Base-by-base conservation (phyloP, 1,140 invertebrate species). In the Drosophila jambulina region DNA sequence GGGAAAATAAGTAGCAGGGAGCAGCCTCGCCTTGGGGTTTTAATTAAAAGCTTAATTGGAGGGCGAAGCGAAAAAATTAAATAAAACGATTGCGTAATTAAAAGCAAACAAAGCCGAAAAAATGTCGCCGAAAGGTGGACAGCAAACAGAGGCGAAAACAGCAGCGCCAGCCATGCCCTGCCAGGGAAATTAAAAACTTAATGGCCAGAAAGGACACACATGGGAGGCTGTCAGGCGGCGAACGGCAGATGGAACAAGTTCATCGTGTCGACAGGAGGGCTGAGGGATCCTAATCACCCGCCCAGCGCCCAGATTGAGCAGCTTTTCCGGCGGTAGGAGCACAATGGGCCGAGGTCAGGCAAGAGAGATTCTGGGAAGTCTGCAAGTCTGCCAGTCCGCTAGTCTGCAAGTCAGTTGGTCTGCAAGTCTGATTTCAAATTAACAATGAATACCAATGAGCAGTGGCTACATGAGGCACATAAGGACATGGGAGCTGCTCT, bases 21-120 rank as follows among this genome's bases (percentile, higher is more conserved):
- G 17, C 10, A 17, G 21, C 43, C 7, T 2, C 13, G 27, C 36
- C 21, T 69, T 34, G 48, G 21, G 54, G 25, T 70, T 82, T 85
- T 78, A 85, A 85, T 84, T 85, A 86, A 85, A 85, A 78, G 68
- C 82, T 84, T 84, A 85, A 81, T 85, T 81, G 78, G 68, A 49
- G 49, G 62, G 40, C 68, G 64, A 61, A 32, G n/a, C 48, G 43
- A 67, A 64, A 78, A 82, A 79, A 79, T 83, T 75, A 75, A 82
- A 79, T 83, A 75, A 79, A 79, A 75, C 60, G 70, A 79, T 82
- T 56, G 75, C 82, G 82, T 85, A 85, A 85, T 85, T 86, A 86
- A 85, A 86, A 86, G 79, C 70, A 86, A 82, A 86, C 82, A 85
- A 48, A 25, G 51, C 60, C 42, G 36, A 63, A 63, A 75, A 75